A percentile compares a stretch with the other conserved stretches of the same genome.
phyloP scores from a whole-genome alignment of 2,113 vertebrate species.

The Dasyprocta punctata region DNA sequence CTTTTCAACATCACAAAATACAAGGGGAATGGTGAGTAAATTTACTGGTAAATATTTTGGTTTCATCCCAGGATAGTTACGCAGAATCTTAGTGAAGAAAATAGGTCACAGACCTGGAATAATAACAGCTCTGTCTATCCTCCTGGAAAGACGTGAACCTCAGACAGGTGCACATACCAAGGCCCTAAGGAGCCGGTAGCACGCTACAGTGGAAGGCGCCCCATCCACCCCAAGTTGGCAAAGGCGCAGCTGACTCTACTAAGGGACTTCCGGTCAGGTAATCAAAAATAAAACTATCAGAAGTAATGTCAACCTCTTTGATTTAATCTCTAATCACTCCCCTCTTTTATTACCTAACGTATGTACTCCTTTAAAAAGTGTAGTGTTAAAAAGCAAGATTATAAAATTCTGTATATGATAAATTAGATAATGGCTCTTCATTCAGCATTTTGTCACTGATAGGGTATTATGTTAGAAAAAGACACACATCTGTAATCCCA shows the following conservation, averaged over 20 bases:
- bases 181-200: background rate
- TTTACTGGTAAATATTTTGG: background rate
- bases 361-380: conserved; percentile 31
- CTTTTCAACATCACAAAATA: background rate
- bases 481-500: background rate
- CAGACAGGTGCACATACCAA: background rate
- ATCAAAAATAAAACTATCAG: background rate
- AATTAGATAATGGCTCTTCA: conserved; percentile 32
- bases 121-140: background rate
- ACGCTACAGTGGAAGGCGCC: background rate
- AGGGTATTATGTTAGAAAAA: conserved; percentile 23
- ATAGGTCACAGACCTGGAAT: background rate
- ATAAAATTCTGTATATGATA: background rate
- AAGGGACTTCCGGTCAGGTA: background rate
- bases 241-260: background rate
- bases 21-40: background rate
- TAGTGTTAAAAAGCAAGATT: conserved; percentile 1
- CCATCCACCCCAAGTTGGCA: background rate
- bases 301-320: background rate
- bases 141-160: background rate
- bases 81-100: conserved; percentile 25
- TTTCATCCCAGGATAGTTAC: background rate
- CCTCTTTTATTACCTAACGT: conserved; percentile 11
- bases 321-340: background rate
- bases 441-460: background rate